These are phyloP conservation scores for Aphis craccivora DNA, from an alignment of 1,140 invertebrate genomes.

Conservation along the genomic window DNA sequence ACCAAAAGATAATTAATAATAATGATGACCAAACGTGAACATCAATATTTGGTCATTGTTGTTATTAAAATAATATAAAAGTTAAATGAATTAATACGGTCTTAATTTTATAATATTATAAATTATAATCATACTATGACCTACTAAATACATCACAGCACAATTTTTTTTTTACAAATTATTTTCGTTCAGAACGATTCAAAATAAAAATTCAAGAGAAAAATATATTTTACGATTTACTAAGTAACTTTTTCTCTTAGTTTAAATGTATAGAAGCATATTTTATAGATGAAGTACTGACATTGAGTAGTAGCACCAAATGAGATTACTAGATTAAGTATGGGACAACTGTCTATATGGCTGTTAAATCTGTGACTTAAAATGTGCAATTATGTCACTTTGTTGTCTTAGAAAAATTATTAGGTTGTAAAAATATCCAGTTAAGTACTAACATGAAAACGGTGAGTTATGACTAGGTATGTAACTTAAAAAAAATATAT, in stretches of 20 bases:
- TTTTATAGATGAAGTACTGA: not conserved
- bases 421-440: not conserved
- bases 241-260: not conserved
- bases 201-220: slow-evolving; percentile 53
- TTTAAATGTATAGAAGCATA: not conserved
- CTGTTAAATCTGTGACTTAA: not conserved
- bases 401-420: not conserved
- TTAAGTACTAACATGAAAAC: not conserved
- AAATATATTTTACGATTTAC: slow-evolving; percentile 37
- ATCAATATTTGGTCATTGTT: not conserved
- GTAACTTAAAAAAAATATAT: not conserved
- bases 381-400: not conserved
- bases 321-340: not conserved
- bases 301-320: slow-evolving; percentile 24
- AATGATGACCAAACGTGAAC: not conserved
- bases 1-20: not conserved
- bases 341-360: not conserved
- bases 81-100: not conserved
- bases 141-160: slow-evolving; percentile 58
- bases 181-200: slow-evolving; percentile 23
- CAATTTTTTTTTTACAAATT: slow-evolving; percentile 42
- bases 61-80: not conserved
- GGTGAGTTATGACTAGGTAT: not conserved
- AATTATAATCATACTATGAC: slow-evolving; percentile 36
- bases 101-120: not conserved